Conservation (phyloP, 2,888 invertebrate genomes). For the Scotopteryx bipunctaria region DNA sequence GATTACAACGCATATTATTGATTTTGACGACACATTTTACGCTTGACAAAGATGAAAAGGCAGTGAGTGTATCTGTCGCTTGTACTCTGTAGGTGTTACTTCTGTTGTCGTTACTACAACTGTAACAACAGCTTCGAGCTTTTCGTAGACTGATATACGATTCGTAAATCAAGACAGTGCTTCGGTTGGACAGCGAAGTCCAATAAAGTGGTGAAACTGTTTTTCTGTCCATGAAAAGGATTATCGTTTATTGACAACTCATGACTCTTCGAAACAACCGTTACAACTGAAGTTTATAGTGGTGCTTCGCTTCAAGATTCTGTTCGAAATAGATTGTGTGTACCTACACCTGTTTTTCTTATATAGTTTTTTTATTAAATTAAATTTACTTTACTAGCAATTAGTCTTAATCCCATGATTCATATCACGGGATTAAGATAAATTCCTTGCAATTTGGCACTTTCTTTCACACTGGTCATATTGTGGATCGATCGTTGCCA, state of each 20-base stretch:
- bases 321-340: neutral
- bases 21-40: too few relatives aligned
- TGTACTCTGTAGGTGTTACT: conserved; percentile 12
- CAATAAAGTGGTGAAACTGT: conserved; percentile 25
- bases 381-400: neutral
- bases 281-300: conserved; percentile 20
- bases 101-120: conserved; percentile 15
- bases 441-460: conserved; percentile 61
- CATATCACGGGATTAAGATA: conserved; percentile 37
- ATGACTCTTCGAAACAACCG: conserved; percentile 29
- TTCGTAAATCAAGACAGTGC: conserved; percentile 25
- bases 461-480: conserved; percentile 51
- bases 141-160: conserved; percentile 25
- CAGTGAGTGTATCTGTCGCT: conserved; percentile 5
- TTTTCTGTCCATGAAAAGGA: conserved; percentile 27
- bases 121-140: conserved; percentile 24
- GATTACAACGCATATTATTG: too few relatives aligned
- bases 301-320: conserved; percentile 11
- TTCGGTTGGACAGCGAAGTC: conserved; percentile 28
- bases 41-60: neutral
- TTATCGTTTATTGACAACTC: conserved; percentile 22
- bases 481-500: conserved; percentile 56
- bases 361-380: conserved; percentile 4
- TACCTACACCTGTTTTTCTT: neutral
- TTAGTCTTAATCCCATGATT: too few relatives aligned